These are phyloP conservation scores for Sinosuthora webbiana DNA, from an alignment of 2,113 vertebrate species.

Conservation along the genomic window DNA sequence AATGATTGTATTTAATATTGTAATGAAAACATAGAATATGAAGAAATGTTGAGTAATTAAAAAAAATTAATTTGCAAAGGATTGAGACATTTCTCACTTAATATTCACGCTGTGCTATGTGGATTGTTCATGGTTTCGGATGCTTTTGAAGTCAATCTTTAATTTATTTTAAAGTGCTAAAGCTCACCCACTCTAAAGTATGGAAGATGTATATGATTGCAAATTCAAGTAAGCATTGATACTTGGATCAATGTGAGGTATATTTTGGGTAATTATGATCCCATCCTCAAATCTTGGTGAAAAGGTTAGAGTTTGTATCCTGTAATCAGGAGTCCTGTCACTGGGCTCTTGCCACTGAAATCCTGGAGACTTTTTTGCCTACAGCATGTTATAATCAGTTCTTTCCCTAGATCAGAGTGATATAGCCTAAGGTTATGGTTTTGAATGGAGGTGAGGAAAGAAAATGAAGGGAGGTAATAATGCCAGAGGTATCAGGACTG, in stretches of 20 bases:
- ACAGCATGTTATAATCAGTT: not conserved
- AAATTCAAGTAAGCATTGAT: not conserved
- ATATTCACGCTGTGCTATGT: not conserved
- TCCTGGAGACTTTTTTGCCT: not conserved
- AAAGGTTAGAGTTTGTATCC: not conserved
- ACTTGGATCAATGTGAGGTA: not conserved
- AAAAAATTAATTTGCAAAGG: not conserved
- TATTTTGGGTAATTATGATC: not conserved
- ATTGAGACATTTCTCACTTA: not conserved
- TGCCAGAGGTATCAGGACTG: not conserved
- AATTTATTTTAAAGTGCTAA: not conserved
- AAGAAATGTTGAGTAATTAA: not conserved
- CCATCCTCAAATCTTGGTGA: not conserved
- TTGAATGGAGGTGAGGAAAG: not conserved
- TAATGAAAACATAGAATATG: not conserved
- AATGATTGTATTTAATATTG: not conserved
- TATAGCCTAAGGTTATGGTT: not conserved
- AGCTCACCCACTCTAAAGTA: not conserved
- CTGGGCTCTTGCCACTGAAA: not conserved
- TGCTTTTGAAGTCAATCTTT: not conserved
- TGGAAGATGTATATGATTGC: not conserved
- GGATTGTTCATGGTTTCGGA: not conserved
- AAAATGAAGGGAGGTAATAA: not conserved
- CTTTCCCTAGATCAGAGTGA: not conserved
- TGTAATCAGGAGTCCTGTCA: not conserved